Base-by-base conservation (phyloP, 2,797 vertebrate genomes). In the Champsocephalus gunnari region DNA sequence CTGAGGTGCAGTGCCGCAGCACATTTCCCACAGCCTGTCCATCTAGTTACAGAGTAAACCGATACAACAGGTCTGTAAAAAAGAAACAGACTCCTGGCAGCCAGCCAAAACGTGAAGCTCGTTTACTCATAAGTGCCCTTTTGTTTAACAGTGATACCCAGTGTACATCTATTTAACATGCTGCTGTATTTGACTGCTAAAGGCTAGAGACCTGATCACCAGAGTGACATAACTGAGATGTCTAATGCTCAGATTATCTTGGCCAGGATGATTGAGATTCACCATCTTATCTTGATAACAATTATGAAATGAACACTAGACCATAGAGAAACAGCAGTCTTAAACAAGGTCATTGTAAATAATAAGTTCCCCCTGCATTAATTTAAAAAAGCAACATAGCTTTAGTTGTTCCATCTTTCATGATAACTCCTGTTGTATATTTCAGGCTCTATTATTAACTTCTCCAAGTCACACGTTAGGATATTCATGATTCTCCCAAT, bases 11-110 rank as follows among this genome's bases (percentile, higher is more conserved):
- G 12, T 2, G 48, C 73, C 51, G 70, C 66, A 11, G 73, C 66
- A 47, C 44, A 45, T 66, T 89, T 88, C 80, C 83, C 89, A 85
- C 82, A 90, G 82, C 75, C 73, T 67, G 82, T 71, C 72, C 43
- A 28, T 77, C 71, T 70, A 68, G 87, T 91, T 81, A 64, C 70
- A 83, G 58, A 76, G 58, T 65, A 71, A 87, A 87, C 84, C 1
- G 57, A 71, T 66, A 54, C 66, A 79, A 85, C 81, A 72, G 71
- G 82, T 82, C 84, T 73, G 55, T 77, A 74, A 64, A 64, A 75
- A 38, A 38, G 7, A 54, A 84, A 64, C 19, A 14, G 66, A 63
- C 61, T 11, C 17, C 73, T 86, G 77, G 81, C 77, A 59, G 68
- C 59, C 3, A 3, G 45, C 77, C 79, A 84, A 75, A 13, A 53